These are phyloP conservation scores for Laothoe populi DNA, from an alignment of 2,888 invertebrate species.

Conservation along the genomic window DNA sequence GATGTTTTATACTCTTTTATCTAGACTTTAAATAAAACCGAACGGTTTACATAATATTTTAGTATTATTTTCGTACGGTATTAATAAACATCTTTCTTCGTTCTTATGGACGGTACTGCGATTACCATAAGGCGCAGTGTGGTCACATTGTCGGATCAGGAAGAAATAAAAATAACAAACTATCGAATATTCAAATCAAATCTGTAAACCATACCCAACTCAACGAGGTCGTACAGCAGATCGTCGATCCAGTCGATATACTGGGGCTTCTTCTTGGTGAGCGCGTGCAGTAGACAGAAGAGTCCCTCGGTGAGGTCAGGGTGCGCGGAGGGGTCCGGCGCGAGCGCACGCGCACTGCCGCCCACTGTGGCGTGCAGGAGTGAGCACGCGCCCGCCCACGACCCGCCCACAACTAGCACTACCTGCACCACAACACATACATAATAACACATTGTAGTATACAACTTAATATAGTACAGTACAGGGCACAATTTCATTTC, in stretches of 20 bases:
- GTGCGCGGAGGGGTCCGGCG: slow-evolving; percentile 85
- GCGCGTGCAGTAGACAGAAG: slow-evolving; percentile 85
- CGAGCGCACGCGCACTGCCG: slow-evolving; percentile 62
- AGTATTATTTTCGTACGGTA: too few relatives aligned
- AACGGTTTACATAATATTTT: too few relatives aligned
- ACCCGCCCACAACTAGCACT: slow-evolving; percentile 69
- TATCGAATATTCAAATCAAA: background rate
- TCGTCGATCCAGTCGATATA: slow-evolving; percentile 66
- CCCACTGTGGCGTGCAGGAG: slow-evolving; percentile 57
- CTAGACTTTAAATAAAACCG: too few relatives aligned
- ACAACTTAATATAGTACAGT: too few relatives aligned
- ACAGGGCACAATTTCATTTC: too few relatives aligned
- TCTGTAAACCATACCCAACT: slow-evolving; percentile 56
- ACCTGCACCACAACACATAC: slow-evolving; percentile 49
- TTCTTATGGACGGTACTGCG: too few relatives aligned
- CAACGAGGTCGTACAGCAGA: slow-evolving; percentile 59
- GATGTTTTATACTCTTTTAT: too few relatives aligned
- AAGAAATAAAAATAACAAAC: too few relatives aligned
- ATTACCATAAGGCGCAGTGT: too few relatives aligned
- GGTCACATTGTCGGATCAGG: too few relatives aligned
- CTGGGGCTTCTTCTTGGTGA: slow-evolving; percentile 87
- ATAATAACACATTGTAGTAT: too few relatives aligned
- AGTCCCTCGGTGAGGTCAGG: slow-evolving; percentile 90
- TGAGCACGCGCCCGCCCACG: slow-evolving; percentile 58
- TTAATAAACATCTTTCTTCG: too few relatives aligned